Evolutionary conservation across 2,113 vertebrate species (phyloP).

Genomic region (Camelus bactrianus): DNA sequence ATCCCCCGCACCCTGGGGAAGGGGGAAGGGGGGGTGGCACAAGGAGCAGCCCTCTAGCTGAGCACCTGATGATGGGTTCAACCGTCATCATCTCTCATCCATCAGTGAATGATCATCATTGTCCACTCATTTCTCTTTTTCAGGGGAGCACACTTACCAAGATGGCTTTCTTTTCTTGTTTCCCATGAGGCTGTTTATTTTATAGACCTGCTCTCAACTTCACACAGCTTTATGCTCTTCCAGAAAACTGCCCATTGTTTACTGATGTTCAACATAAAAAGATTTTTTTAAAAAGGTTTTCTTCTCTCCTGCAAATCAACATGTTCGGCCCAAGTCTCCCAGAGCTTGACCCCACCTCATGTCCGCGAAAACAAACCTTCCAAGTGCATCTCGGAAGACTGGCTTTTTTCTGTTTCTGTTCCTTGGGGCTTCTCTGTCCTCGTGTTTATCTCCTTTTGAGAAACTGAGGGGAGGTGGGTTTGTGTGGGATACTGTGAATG

Average conservation of each 20-base stretch:
- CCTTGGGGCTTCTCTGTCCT: slow-evolving; percentile 30
- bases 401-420: slow-evolving; percentile 55
- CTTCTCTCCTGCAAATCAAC: slow-evolving; percentile 64
- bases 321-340: slow-evolving; percentile 30
- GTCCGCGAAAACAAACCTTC: slow-evolving; percentile 38
- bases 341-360: background rate
- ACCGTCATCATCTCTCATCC: slow-evolving; percentile 70
- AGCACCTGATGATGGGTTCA: background rate
- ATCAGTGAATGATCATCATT: slow-evolving; percentile 73
- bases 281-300: slow-evolving; percentile 3
- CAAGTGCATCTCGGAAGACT: background rate
- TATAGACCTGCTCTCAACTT: slow-evolving; percentile 71
- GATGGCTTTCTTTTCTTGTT: slow-evolving; percentile 73
- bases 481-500: slow-evolving; percentile 21
- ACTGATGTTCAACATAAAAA: slow-evolving; percentile 1
- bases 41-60: slow-evolving; percentile 13
- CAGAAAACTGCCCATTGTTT: slow-evolving; percentile 59
- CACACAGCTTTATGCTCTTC: slow-evolving; percentile 63
- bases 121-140: slow-evolving; percentile 75
- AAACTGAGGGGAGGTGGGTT: background rate
- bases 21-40: background rate
- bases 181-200: slow-evolving; percentile 75
- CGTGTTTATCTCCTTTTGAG: slow-evolving; percentile 16
- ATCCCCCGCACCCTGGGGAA: no score
- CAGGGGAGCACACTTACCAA: slow-evolving; percentile 70